Conservation (phyloP, 2,113 vertebrate genomes). For the Bungarus multicinctus region DNA sequence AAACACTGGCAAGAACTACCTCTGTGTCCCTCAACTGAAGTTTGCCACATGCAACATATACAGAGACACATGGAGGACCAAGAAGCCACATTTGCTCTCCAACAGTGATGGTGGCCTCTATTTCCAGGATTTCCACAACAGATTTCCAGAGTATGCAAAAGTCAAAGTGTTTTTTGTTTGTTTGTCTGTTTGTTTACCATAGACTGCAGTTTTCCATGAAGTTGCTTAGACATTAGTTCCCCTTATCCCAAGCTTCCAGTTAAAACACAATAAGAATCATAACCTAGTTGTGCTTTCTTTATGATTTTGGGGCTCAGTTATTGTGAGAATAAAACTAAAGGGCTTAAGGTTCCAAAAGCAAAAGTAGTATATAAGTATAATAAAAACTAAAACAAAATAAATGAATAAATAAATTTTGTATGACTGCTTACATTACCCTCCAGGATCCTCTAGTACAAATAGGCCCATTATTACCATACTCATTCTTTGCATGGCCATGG, state of each 20-base stretch:
- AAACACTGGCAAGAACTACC: too few relatives aligned
- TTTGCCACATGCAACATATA: neutral
- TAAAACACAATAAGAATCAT: neutral
- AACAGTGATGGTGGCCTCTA: neutral
- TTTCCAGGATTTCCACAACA: neutral
- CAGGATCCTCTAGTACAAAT: neutral
- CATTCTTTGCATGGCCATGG: neutral
- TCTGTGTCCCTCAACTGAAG: too few relatives aligned
- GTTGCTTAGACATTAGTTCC: neutral
- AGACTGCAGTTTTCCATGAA: neutral
- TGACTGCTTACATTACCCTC: neutral
- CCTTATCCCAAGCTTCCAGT: neutral
- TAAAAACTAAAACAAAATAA: neutral
- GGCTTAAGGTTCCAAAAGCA: neutral
- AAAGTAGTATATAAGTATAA: neutral
- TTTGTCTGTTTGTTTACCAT: neutral
- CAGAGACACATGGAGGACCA: neutral
- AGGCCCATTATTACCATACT: neutral
- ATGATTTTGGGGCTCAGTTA: neutral
- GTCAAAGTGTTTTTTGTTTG: neutral
- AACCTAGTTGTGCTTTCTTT: neutral
- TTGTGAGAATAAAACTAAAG: neutral
- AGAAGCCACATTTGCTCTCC: neutral
- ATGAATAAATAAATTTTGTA: neutral
- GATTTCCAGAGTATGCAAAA: neutral